A percentile compares a stretch with the other conserved stretches of the same genome.
These are phyloP conservation scores for Lapara coniferarum DNA, from an alignment of 2,888 invertebrate species.

Conservation along the genomic window DNA sequence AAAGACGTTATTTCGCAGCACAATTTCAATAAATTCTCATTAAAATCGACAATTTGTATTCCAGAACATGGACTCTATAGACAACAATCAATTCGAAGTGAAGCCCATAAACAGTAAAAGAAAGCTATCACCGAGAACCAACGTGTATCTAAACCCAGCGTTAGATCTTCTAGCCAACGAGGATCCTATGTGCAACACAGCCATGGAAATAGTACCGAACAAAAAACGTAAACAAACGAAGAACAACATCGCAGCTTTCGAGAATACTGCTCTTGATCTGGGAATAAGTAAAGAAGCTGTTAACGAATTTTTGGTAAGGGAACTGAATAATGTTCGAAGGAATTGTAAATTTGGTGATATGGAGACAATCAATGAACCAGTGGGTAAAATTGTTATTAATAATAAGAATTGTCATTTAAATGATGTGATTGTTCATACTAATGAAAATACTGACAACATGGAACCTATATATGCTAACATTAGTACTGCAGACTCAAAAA, in stretches of 20 bases:
- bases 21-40: neutral
- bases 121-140: constrained; percentile 65
- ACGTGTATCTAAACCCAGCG: constrained; percentile 75
- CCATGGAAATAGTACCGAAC: constrained; percentile 74
- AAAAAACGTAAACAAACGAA: constrained; percentile 72
- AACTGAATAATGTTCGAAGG: constrained; percentile 73
- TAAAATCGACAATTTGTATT: neutral
- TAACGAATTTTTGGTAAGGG: constrained; percentile 68
- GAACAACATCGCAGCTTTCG: constrained; percentile 69
- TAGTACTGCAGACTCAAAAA: neutral
- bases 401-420: neutral
- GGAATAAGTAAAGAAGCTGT: constrained; percentile 66
- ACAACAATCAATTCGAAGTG: constrained; percentile 79
- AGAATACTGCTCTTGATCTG: constrained; percentile 73
- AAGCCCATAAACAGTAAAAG: constrained; percentile 67
- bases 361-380: neutral
- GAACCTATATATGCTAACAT: constrained; percentile 30
- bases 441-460: constrained; percentile 17
- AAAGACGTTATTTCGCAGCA: too few species aligned
- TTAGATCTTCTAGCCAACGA: constrained; percentile 75
- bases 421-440: neutral
- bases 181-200: constrained; percentile 77
- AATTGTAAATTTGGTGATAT: constrained; percentile 51
- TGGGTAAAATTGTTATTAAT: neutral
- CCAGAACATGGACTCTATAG: constrained; percentile 59